Conservation (phyloP, 2,797 vertebrate species). For the Trachops cirrhosus region DNA sequence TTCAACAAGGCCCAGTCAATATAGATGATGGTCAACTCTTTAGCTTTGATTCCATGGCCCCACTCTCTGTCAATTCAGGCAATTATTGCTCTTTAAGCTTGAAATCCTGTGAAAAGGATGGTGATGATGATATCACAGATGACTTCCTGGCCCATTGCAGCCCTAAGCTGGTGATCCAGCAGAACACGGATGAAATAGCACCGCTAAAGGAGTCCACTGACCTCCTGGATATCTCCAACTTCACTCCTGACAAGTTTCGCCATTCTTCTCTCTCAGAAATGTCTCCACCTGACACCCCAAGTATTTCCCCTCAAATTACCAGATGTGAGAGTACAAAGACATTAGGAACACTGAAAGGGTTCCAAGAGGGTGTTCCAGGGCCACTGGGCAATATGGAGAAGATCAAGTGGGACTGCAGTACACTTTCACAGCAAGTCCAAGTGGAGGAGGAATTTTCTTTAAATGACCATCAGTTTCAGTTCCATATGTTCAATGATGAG, state of each 20-base stretch:
- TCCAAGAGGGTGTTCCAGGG: slow-evolving; percentile 90
- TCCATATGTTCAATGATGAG: slow-evolving; percentile 95
- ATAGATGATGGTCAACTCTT: slow-evolving; percentile 96
- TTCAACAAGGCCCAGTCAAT: slow-evolving; percentile 94
- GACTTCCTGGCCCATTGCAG: slow-evolving; percentile 99
- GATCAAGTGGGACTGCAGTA: slow-evolving; percentile 93
- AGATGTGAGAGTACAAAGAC: slow-evolving; percentile 90
- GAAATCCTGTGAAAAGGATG: slow-evolving; percentile 96
- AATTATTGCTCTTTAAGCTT: slow-evolving; percentile 98
- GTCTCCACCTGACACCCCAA: slow-evolving; percentile 97
- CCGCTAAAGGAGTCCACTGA: slow-evolving; percentile 97
- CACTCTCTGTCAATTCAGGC: slow-evolving; percentile 95
- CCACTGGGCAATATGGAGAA: slow-evolving; percentile 88
- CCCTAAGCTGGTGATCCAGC: slow-evolving; percentile 98
- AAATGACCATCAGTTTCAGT: slow-evolving; percentile 93
- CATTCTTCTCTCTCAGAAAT: slow-evolving; percentile 97
- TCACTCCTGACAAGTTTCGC: slow-evolving; percentile 99
- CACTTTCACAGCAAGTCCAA: slow-evolving; percentile 90
- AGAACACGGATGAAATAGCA: slow-evolving; percentile 96
- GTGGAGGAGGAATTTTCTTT: slow-evolving; percentile 89
- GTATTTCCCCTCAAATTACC: slow-evolving; percentile 95
- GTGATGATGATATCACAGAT: slow-evolving; percentile 95
- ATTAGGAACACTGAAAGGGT: slow-evolving; percentile 88
- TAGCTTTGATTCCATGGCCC: slow-evolving; percentile 97
- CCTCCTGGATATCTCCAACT: slow-evolving; percentile 99